Evolutionary conservation across 2,113 vertebrate species (phyloP).

Genomic region (Nematolebias whitei): DNA sequence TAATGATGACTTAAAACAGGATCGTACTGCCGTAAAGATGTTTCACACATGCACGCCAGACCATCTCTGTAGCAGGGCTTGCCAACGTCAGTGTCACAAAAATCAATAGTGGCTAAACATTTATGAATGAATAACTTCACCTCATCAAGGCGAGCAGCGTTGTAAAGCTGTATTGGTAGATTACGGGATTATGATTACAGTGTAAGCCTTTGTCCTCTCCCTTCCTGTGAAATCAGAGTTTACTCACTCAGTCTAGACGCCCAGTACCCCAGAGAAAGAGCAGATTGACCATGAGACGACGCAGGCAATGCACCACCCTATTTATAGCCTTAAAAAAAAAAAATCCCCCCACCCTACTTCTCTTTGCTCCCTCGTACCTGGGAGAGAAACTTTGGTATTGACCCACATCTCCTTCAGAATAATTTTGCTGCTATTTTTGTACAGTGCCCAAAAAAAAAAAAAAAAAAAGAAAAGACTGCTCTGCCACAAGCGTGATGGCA

Average conservation of each 20-base stretch:
- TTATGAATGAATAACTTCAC: slow-evolving; percentile 30
- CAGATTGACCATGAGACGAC: background rate
- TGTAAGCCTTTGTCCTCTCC: slow-evolving; percentile 33
- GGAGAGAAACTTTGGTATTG: slow-evolving; percentile 71
- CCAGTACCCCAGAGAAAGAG: background rate
- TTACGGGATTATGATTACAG: slow-evolving; percentile 48
- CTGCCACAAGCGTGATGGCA: slow-evolving; percentile 42
- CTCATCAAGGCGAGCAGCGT: slow-evolving; percentile 32
- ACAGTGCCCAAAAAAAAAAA: slow-evolving; percentile 34
- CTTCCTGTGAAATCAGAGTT: slow-evolving; percentile 18
- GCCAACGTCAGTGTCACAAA: slow-evolving; percentile 34
- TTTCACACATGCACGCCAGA: slow-evolving; percentile 37
- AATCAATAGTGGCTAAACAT: slow-evolving; percentile 48
- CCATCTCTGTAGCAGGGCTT: slow-evolving; percentile 10
- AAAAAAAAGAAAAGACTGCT: slow-evolving; percentile 31
- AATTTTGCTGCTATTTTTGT: slow-evolving; percentile 76
- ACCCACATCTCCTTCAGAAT: slow-evolving; percentile 78
- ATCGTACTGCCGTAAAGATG: slow-evolving; percentile 37
- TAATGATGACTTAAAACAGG: slow-evolving; percentile 69
- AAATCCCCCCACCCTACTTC: background rate
- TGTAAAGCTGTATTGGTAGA: slow-evolving; percentile 33
- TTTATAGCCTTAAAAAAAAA: slow-evolving; percentile 37
- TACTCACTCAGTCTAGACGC: slow-evolving; percentile 14
- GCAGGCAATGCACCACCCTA: slow-evolving; percentile 22
- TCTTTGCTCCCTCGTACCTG: slow-evolving; percentile 46